Percentiles rank a stretch among this genome's conserved stretches.
Evolutionary conservation across 2,113 vertebrate species (phyloP).

Genomic region (Albula goreensis): DNA sequence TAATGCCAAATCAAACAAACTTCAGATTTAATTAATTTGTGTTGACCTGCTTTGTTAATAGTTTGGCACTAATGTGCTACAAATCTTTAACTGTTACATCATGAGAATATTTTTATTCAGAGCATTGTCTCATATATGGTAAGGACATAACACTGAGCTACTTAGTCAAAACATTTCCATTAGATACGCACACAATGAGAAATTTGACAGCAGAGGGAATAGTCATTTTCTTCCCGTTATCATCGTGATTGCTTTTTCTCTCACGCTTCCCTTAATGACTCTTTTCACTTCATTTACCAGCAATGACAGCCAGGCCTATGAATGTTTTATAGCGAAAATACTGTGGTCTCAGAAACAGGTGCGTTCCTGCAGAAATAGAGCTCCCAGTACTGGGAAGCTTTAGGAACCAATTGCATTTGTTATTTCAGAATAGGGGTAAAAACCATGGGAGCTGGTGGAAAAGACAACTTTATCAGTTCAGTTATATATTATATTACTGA

Average conservation of each 20-base stretch:
- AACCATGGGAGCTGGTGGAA: background rate
- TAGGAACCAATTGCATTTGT: background rate
- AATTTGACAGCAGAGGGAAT: background rate
- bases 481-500: background rate
- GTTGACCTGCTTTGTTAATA: background rate
- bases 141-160: background rate
- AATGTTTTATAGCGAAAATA: background rate
- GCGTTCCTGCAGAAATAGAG: background rate
- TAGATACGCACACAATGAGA: background rate
- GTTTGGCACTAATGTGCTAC: background rate
- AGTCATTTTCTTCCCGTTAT: background rate
- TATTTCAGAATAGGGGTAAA: background rate
- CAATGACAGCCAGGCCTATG: background rate
- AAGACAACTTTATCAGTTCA: background rate
- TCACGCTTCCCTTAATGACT: background rate
- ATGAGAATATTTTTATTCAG: background rate
- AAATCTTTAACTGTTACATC: background rate
- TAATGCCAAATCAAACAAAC: background rate
- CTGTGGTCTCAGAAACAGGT: background rate
- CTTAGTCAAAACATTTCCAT: background rate
- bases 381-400: background rate
- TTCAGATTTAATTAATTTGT: background rate
- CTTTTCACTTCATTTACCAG: constrained; percentile 2
- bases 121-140: background rate
- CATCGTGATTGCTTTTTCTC: background rate